Conservation (phyloP, 2,113 vertebrate genomes). For the Suncus etruscus region DNA sequence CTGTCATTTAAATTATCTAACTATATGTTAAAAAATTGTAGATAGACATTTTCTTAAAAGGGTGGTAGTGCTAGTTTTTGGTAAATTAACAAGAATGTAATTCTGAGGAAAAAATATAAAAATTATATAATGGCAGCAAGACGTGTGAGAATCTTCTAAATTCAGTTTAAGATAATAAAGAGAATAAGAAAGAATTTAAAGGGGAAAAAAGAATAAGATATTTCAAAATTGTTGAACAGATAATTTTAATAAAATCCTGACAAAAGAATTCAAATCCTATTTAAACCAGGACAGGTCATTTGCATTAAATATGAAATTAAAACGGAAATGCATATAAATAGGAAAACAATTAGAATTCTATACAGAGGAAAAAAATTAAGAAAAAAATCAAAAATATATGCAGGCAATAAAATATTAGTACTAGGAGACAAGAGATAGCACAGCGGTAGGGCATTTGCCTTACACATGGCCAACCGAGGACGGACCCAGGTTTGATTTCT, state of each 20-base stretch:
- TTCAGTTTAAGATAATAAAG: background rate
- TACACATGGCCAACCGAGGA: no score
- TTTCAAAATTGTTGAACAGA: background rate
- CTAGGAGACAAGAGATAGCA: no score
- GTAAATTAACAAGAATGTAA: slow-evolving; percentile 4
- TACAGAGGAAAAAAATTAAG: background rate
- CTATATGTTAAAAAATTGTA: background rate
- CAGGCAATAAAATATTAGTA: background rate
- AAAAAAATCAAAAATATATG: slow-evolving; percentile 18
- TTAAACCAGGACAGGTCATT: background rate
- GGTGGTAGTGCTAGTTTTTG: background rate
- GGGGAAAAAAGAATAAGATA: background rate
- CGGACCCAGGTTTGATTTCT: no score
- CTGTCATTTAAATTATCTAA: slow-evolving; percentile 9
- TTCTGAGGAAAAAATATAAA: background rate
- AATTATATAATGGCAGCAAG: background rate
- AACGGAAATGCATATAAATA: background rate
- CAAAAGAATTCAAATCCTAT: background rate
- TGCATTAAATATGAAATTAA: background rate
- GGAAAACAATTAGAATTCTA: slow-evolving; percentile 19
- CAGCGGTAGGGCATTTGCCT: no score
- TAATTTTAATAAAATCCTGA: background rate
- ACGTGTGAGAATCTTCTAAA: background rate
- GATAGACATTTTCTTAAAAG: background rate
- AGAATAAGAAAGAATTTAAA: slow-evolving; percentile 4